Conservation (phyloP, 2,113 vertebrate genomes). For the Cololabis saira region DNA sequence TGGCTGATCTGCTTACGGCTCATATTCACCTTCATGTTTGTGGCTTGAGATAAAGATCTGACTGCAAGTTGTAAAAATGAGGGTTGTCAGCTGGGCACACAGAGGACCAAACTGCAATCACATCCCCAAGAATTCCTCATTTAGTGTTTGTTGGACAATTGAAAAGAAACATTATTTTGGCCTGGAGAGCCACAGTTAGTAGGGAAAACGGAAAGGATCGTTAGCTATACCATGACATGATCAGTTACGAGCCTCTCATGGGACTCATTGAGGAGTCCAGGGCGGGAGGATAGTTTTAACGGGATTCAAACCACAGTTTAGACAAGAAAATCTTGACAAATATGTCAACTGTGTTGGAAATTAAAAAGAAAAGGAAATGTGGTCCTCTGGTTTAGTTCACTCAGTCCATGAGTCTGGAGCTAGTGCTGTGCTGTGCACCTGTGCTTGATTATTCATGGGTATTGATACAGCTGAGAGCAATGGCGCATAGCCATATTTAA, state of each 20-base stretch:
- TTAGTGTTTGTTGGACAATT: too few relatives aligned
- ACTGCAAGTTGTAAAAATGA: too few relatives aligned
- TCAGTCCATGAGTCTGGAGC: slow-evolving; percentile 19
- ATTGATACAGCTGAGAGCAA: slow-evolving; percentile 63
- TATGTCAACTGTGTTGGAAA: not conserved
- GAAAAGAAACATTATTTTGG: too few relatives aligned
- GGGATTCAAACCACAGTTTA: not conserved
- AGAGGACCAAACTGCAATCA: too few relatives aligned
- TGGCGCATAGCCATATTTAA: slow-evolving; percentile 51
- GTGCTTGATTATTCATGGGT: slow-evolving; percentile 70
- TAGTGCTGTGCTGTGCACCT: slow-evolving; percentile 46
- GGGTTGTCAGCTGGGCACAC: too few relatives aligned
- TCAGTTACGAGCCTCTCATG: not conserved
- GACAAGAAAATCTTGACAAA: not conserved
- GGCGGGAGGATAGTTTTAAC: not conserved
- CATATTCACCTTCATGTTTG: too few relatives aligned
- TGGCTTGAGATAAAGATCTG: too few relatives aligned
- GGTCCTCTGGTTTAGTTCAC: slow-evolving; percentile 7
- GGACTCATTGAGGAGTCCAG: not conserved
- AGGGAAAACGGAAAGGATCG: not conserved
- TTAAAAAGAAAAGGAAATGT: not conserved
- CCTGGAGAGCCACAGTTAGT: not conserved
- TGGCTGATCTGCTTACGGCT: too few relatives aligned
- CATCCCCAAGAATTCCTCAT: too few relatives aligned
- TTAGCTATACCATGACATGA: not conserved